These are phyloP conservation scores for Catostylus mosaicus DNA, from an alignment of 30 jellyfish, hydroid and myxozoan species.

Conservation along the genomic window DNA sequence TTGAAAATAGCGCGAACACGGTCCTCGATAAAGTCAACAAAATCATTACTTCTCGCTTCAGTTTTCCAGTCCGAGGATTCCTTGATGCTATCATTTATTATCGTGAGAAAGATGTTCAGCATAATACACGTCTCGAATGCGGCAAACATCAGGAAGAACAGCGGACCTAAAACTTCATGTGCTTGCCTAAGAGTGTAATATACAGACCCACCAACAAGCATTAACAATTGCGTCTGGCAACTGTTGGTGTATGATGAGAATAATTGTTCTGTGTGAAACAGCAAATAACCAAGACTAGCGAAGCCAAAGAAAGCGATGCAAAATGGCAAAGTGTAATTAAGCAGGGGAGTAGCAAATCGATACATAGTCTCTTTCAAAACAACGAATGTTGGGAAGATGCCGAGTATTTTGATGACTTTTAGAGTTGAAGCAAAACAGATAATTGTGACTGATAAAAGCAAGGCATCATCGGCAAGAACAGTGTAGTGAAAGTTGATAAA, in stretches of 20 bases:
- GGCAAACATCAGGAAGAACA: slow-evolving; percentile 52
- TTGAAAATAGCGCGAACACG: slow-evolving; percentile 29
- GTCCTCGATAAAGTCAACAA: slow-evolving; percentile 36
- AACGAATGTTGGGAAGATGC: slow-evolving; percentile 38
- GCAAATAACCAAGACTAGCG: slow-evolving; percentile 43
- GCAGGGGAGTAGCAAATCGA: slow-evolving; percentile 41
- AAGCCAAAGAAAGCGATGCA: slow-evolving; percentile 34
- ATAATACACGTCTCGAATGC: slow-evolving; percentile 48
- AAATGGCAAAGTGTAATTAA: slow-evolving; percentile 46
- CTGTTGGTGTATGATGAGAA: slow-evolving; percentile 52
- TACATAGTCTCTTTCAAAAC: slow-evolving; percentile 25
- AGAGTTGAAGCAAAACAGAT: slow-evolving; percentile 59
- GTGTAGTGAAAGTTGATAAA: slow-evolving; percentile 77
- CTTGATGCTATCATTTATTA: slow-evolving; percentile 55
- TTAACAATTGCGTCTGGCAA: slow-evolving; percentile 45
- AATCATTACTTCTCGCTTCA: slow-evolving; percentile 35
- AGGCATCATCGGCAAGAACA: slow-evolving; percentile 69
- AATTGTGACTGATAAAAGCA: slow-evolving; percentile 49
- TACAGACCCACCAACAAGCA: slow-evolving; percentile 68
- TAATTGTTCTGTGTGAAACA: slow-evolving; percentile 24
- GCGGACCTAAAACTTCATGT: slow-evolving; percentile 55
- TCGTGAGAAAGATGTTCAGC: slow-evolving; percentile 63
- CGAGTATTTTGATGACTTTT: slow-evolving; percentile 44
- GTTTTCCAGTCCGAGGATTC: slow-evolving; percentile 49
- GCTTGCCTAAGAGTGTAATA: slow-evolving; percentile 31